phyloP scores from a whole-genome alignment of 2,888 invertebrate species.

The Diaprepes abbreviatus region DNA sequence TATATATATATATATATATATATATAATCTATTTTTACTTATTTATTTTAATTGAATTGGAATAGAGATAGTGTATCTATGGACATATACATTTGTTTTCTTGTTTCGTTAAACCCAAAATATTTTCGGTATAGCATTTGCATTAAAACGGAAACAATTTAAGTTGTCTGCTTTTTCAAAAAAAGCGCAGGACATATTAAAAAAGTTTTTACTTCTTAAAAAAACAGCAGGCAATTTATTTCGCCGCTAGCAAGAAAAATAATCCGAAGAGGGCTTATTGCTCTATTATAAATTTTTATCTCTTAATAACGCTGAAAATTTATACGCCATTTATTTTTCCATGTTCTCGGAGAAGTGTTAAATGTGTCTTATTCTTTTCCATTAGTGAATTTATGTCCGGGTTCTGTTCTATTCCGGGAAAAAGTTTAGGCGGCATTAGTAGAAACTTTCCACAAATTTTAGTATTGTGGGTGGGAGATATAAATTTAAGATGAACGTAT shows the following conservation, averaged over 20 bases:
- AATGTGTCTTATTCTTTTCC: conserved; percentile 30
- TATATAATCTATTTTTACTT: too few relatives aligned
- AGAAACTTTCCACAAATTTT: conserved; percentile 9
- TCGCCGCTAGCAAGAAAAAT: conserved; percentile 16
- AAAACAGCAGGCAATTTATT: conserved; percentile 21
- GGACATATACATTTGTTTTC: too few relatives aligned
- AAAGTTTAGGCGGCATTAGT: neutral
- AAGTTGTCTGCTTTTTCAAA: too few relatives aligned
- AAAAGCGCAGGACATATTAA: neutral
- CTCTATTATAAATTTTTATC: conserved; percentile 42
- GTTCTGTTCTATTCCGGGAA: conserved; percentile 4
- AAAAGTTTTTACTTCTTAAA: conserved; percentile 12
- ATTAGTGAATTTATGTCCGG: conserved; percentile 17
- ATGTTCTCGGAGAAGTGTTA: conserved; percentile 11
- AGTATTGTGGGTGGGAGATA: neutral
- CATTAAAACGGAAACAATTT: too few relatives aligned
- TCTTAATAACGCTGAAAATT: conserved; percentile 36
- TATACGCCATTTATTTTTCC: conserved; percentile 37
- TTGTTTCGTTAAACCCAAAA: too few relatives aligned
- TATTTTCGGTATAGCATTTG: too few relatives aligned
- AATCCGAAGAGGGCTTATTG: conserved; percentile 26
- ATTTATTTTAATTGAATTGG: too few relatives aligned
- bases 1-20: too few relatives aligned
- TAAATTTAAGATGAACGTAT: neutral
- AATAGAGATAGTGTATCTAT: too few relatives aligned